Base-by-base conservation (phyloP, 2,888 invertebrate species). In the Epinotia bilunana region DNA sequence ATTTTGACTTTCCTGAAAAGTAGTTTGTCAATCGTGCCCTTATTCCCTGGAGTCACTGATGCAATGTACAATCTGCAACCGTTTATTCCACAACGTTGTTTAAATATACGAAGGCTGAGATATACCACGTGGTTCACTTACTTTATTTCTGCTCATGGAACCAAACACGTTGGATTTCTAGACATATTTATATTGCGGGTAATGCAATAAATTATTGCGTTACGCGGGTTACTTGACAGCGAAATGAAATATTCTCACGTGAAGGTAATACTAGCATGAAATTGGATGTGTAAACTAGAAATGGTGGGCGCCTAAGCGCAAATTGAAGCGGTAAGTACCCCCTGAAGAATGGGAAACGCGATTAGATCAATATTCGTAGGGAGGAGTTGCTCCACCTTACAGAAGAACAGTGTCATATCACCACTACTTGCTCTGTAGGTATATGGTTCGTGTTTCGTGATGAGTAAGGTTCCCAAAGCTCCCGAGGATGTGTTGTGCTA, bases 121-220 rank as follows among this genome's bases (percentile, higher is more conserved):
- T 61, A 61, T 33, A 61, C 65, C 18, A 13, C 33, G 13, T 28
- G 28, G 33, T 49, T 72, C 58, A 43, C 28, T 49, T 64, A 64
- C 72, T 49, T 64, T 53, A 67, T 73, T 61, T 53, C 13, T 28
- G 23, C 58, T 60, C 28, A 53, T 39, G 57, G 46, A 33, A 39
- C 57, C 39, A 58, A 46, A 63, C 64, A 49, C 70, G 43, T 43
- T 71, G 61, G 60, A 65, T 71, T 53, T 16, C 60, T 23, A 60
- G 71, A 65, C 57, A 60, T 71, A 65, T 74, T 65, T 65, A 71
- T 71, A 62, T 71, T 65, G 16, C 76, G 39, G 63, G 49, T 33
- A 65, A 71, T 74, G 64, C 55, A 43, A 75, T 78, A 78, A 75
- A 77, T 78, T 77, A 78, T 55, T 55, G 69, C 60, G 57, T 62